Conservation (phyloP, 1,140 invertebrate genomes). For the Brachionus rotundiformis region DNA sequence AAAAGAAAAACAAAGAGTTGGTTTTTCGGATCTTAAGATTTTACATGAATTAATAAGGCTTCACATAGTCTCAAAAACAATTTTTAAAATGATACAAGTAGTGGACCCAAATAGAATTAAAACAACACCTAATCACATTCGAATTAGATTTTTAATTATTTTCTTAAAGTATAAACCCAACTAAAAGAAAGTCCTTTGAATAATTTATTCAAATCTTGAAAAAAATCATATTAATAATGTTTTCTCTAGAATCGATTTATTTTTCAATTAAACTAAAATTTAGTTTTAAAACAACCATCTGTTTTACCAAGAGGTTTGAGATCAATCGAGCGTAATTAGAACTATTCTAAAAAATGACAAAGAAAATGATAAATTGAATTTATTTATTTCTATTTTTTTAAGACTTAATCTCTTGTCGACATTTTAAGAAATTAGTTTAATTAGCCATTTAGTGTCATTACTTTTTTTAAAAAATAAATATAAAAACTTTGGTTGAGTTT, state of each 20-base stretch:
- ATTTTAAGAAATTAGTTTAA: neutral
- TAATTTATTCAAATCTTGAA: neutral
- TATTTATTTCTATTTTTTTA: neutral
- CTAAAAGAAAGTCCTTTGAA: neutral
- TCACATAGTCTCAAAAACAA: neutral
- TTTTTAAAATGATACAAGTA: neutral
- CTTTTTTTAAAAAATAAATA: neutral
- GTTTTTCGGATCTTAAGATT: neutral
- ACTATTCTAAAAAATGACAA: neutral
- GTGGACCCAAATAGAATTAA: neutral
- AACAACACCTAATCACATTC: neutral
- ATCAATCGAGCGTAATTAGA: neutral
- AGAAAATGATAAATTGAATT: neutral
- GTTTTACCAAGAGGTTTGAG: neutral
- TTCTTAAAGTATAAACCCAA: neutral
- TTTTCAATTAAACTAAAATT: neutral
- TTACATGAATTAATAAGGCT: neutral
- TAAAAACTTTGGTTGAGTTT: neutral
- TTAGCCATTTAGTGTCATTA: neutral
- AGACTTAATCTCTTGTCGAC: neutral
- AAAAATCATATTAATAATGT: neutral
- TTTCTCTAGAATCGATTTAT: neutral
- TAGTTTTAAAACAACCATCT: neutral
- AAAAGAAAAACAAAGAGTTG: neutral
- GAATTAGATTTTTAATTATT: neutral